Conservation (phyloP, 2,113 vertebrate genomes). For the Oreochromis aureus region DNA sequence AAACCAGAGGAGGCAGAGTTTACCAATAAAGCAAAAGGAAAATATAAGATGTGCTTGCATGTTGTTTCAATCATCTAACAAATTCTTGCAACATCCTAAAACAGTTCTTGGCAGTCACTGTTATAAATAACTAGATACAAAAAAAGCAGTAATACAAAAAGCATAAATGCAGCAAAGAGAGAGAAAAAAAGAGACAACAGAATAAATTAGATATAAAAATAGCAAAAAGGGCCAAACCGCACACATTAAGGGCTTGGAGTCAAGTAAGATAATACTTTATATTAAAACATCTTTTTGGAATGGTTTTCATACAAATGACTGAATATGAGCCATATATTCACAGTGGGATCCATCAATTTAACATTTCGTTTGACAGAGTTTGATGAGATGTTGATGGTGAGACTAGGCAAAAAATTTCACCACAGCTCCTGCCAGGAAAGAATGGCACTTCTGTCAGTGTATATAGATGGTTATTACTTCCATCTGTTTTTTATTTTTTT, state of each 20-base stretch:
- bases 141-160: neutral
- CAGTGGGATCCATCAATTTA: neutral
- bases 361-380: neutral
- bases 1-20: neutral
- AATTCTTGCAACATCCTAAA: neutral
- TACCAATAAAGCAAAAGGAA: neutral
- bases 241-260: neutral
- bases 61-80: neutral
- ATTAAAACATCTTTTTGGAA: neutral
- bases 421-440: constrained; percentile 5
- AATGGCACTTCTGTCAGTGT: neutral
- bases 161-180: neutral
- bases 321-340: neutral
- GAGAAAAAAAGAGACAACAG: neutral
- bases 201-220: neutral
- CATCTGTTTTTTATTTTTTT: neutral
- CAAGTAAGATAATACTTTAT: neutral
- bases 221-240: neutral
- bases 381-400: neutral
- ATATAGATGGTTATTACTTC: neutral
- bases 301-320: neutral
- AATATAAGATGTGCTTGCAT: fast-evolving
- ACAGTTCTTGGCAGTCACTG: neutral
- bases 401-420: neutral
- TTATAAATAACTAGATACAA: neutral